Percentiles rank a stretch among this genome's conserved stretches.
Evolutionary conservation across 1,140 invertebrate species (phyloP).

Genomic region (Eulimnadia texana): DNA sequence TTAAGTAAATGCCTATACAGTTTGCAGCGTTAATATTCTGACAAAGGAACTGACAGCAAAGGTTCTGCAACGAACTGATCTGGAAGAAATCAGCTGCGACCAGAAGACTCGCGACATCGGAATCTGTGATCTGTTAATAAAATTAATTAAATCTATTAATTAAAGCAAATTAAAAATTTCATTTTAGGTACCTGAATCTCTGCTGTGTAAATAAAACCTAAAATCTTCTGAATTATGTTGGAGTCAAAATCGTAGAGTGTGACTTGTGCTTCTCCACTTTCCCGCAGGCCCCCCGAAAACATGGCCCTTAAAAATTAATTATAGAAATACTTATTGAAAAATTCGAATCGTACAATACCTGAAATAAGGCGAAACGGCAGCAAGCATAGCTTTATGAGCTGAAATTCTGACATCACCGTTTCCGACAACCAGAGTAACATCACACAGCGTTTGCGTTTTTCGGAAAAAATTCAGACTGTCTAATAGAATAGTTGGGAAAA

Average conservation of each 20-base stretch:
- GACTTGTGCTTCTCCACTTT: constrained; percentile 34
- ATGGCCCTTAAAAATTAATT: constrained; percentile 22
- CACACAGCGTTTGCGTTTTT: constrained; percentile 22
- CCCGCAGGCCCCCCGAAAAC: constrained; percentile 29
- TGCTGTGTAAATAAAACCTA: constrained; percentile 41
- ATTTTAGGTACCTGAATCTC: constrained; percentile 22
- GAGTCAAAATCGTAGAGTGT: constrained; percentile 38
- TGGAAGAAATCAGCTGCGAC: constrained; percentile 40
- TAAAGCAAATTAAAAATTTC: neutral
- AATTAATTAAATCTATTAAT: neutral
- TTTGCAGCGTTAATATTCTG: constrained; percentile 36
- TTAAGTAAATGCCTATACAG: constrained; percentile 37
- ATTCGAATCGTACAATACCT: constrained; percentile 18
- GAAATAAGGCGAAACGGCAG: constrained; percentile 45
- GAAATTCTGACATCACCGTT: constrained; percentile 28
- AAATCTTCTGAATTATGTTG: constrained; percentile 33
- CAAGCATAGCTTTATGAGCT: constrained; percentile 43
- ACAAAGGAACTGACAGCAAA: constrained; percentile 39
- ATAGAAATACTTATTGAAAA: neutral
- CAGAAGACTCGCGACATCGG: constrained; percentile 37
- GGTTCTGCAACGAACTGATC: constrained; percentile 28
- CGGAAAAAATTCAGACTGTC: constrained; percentile 20
- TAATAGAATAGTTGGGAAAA: constrained; percentile 14
- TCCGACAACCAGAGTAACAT: constrained; percentile 20
- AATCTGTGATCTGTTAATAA: constrained; percentile 32